Conservation (phyloP, 2,888 invertebrate species). For the Nebria salina region DNA sequence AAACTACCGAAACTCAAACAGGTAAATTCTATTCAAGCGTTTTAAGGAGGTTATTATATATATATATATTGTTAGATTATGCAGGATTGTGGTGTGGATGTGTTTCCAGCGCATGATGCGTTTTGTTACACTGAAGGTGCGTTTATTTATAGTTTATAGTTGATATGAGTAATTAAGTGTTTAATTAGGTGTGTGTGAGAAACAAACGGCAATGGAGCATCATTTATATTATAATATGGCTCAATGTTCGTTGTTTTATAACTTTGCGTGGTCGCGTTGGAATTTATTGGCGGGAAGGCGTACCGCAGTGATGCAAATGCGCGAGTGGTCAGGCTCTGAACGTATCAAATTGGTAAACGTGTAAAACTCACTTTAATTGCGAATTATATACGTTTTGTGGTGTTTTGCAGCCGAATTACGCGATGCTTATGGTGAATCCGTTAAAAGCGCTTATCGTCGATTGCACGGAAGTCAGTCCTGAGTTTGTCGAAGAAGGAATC, state of each 20-base stretch:
- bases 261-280: constrained; percentile 82
- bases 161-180: neutral
- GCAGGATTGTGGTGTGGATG: constrained; percentile 75
- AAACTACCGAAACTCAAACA: constrained; percentile 69
- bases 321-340: constrained; percentile 63
- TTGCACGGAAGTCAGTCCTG: constrained; percentile 79
- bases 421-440: constrained; percentile 72
- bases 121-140: constrained; percentile 74
- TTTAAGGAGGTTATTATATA: neutral
- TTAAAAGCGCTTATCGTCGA: constrained; percentile 73
- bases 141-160: neutral
- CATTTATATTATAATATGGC: constrained; percentile 85
- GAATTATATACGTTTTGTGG: neutral
- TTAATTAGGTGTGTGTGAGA: constrained; percentile 67
- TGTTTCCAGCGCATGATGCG: constrained; percentile 84
- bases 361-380: neutral
- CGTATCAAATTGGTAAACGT: constrained; percentile 14
- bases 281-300: constrained; percentile 69
- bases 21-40: constrained; percentile 59
- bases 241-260: constrained; percentile 74
- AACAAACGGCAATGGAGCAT: constrained; percentile 77
- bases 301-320: constrained; percentile 73
- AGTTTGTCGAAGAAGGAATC: constrained; percentile 67
- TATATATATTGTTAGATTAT: constrained; percentile 54
- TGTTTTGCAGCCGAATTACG: constrained; percentile 54